Percentiles rank a stretch among this genome's conserved stretches.
Conservation (phyloP, 2,797 vertebrate genomes). For the Xyrichtys novacula region DNA sequence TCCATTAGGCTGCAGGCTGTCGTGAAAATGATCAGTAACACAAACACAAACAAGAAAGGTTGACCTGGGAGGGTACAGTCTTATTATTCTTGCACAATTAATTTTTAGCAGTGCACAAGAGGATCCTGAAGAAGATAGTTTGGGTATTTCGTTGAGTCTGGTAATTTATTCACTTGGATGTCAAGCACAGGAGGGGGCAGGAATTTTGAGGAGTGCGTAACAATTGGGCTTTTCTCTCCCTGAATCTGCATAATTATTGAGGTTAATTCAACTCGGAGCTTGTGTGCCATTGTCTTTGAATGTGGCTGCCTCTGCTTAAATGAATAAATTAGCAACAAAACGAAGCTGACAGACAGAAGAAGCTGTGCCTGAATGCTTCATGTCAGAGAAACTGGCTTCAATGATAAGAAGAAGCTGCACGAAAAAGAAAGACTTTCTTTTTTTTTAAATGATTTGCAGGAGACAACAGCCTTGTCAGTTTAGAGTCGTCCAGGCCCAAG, state of each 20-base stretch:
- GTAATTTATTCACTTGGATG: constrained; percentile 69
- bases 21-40: constrained; percentile 40
- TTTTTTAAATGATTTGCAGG: constrained; percentile 60
- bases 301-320: constrained; percentile 73
- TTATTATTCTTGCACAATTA: constrained; percentile 25
- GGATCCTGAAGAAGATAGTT: constrained; percentile 28
- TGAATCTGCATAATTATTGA: constrained; percentile 81
- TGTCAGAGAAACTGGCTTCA: constrained; percentile 55
- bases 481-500: constrained; percentile 38
- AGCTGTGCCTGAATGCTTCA: constrained; percentile 62
- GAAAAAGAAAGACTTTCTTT: constrained; percentile 39
- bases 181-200: constrained; percentile 64
- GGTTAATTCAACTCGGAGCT: constrained; percentile 76
- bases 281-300: constrained; percentile 79
- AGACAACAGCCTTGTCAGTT: constrained; percentile 64
- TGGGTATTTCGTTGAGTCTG: constrained; percentile 40
- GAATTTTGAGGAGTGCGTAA: constrained; percentile 71
- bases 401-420: constrained; percentile 58
- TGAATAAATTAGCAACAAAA: constrained; percentile 79
- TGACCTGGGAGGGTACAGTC: constrained; percentile 29
- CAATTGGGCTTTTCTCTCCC: constrained; percentile 74
- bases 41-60: constrained; percentile 53
- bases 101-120: constrained; percentile 1
- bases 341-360: constrained; percentile 65
- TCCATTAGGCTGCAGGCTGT: constrained; percentile 62